Conservation (phyloP, 2,888 invertebrate species). For the Adela reaumurella region DNA sequence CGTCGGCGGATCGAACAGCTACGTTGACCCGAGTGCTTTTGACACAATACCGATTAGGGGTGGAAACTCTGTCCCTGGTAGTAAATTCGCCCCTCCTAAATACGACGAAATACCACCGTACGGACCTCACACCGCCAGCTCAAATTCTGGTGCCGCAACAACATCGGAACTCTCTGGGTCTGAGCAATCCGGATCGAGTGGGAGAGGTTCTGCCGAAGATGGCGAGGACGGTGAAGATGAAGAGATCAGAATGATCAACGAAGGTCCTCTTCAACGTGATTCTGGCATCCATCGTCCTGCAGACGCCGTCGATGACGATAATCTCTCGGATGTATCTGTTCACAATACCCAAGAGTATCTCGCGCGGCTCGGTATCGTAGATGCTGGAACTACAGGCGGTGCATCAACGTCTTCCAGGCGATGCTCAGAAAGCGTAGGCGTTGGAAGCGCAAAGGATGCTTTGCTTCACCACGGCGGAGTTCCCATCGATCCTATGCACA, state of each 20-base stretch:
- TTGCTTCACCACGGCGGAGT: conserved; percentile 60
- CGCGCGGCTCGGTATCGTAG: conserved; percentile 90
- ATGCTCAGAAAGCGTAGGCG: conserved; percentile 64
- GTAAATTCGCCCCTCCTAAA: conserved; percentile 84
- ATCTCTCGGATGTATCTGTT: conserved; percentile 85
- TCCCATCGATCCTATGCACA: conserved; percentile 80
- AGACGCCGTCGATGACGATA: conserved; percentile 61
- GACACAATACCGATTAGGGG: conserved; percentile 85
- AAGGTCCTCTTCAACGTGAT: conserved; percentile 78
- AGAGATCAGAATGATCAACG: conserved; percentile 96
- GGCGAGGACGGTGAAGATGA: conserved; percentile 92
- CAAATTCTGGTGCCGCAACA: conserved; percentile 74
- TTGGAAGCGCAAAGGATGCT: conserved; percentile 57
- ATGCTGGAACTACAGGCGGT: conserved; percentile 65
- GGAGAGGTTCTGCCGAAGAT: conserved; percentile 93
- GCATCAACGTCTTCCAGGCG: conserved; percentile 65
- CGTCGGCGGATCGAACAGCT: conserved; percentile 76
- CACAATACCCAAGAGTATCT: conserved; percentile 95
- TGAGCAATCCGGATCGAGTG: conserved; percentile 93
- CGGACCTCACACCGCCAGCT: conserved; percentile 72
- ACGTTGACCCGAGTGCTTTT: conserved; percentile 84
- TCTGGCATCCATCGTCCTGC: conserved; percentile 61
- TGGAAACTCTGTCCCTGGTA: conserved; percentile 48
- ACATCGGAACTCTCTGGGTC: conserved; percentile 92
- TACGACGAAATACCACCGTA: conserved; percentile 90